Evolutionary conservation across 2,797 vertebrate genomes (phyloP), one percentile per base, ranked within the genome.

Genomic region (Pelobates cultripes): DNA sequence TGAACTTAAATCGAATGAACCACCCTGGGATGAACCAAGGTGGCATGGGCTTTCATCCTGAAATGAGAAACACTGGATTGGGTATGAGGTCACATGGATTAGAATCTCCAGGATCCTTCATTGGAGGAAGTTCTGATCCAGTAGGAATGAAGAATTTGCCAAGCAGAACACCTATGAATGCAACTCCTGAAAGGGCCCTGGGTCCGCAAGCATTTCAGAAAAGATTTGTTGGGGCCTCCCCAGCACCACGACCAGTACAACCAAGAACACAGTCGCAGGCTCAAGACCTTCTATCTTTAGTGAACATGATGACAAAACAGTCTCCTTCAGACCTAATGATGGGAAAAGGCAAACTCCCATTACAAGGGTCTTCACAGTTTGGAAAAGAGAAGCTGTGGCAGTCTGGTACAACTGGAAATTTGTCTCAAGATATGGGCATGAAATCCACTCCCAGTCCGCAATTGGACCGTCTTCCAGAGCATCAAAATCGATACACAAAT

Each of bases 401-500:
- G 69, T 69, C 88, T 84, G 91, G 80, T 61, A 12, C 90, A 0
- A 51, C 87, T 44, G 84, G 86, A 45, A 53, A 88, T 0, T 43
- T 83, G 6, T 53, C 66, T 42, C 82, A 28, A 70, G 55, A 70
- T 2, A 55, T 70, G 5, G 85, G 84, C 82, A 88, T 88, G 7
- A 92, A 91, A 71, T 87, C 89, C 0, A 64, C 88, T 0, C 66
- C 79, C 60, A 0, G 90, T 0, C 43, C 86, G 0, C 89, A 81
- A 73, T 47, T 85, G 14, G 45, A 87, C n/a, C 90, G 86, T 72
- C 88, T 53, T 3, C 71, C 90, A 2, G 89, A 81, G 43, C 87
- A 84, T 12, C 94, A 93, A 85, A 90, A 86, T 84, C 96, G 94
- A 45, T 97, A 97, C 86, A 98, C 94, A 0, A 95, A 94, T 0